Conservation (phyloP, 2,113 vertebrate species). For the Tonatia bakeri region DNA sequence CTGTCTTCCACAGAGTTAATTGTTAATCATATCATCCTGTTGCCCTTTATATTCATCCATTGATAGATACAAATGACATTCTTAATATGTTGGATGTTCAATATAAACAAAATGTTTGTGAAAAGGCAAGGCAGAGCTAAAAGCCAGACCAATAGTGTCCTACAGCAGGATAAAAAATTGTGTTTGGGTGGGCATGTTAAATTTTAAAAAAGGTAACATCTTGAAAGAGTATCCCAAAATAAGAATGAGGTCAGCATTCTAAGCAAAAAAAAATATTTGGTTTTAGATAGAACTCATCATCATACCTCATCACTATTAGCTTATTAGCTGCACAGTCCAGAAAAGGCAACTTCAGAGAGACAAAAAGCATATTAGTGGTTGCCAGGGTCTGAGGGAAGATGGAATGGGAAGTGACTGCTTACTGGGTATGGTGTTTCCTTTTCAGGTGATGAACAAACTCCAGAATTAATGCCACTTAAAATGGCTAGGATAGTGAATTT, state of each 20-base stretch:
- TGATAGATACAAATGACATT: not conserved
- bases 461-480: not conserved
- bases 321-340: not conserved
- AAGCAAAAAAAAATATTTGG: not conserved
- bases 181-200: not conserved
- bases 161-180: not conserved
- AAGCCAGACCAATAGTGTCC: not conserved
- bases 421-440: not conserved
- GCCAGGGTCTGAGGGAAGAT: not conserved
- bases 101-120: not conserved
- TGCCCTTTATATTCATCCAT: not conserved
- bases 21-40: not conserved
- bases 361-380: not conserved
- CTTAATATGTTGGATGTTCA: not conserved
- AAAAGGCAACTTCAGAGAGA: not conserved
- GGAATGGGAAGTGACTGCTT: not conserved
- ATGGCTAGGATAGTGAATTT: not conserved
- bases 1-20: not conserved
- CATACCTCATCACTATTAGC: not conserved
- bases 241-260: not conserved
- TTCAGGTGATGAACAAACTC: not conserved
- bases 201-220: slow-evolving; percentile 3
- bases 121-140: not conserved
- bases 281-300: not conserved
- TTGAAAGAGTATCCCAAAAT: not conserved